Base-by-base conservation (phyloP, 2,797 vertebrate species). In the Masticophis lateralis region DNA sequence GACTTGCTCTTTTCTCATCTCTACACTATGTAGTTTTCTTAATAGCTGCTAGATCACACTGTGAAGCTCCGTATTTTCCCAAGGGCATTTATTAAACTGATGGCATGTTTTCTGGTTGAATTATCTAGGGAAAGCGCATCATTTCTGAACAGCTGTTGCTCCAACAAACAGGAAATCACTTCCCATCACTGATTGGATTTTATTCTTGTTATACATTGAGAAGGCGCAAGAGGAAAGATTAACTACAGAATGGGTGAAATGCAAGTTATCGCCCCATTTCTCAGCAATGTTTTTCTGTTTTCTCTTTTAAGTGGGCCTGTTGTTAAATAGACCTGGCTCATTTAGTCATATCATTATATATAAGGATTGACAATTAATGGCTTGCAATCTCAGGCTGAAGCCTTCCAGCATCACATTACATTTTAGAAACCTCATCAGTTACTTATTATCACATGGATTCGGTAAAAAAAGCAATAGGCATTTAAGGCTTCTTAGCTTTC, bases 81-180 rank as follows among this genome's bases (percentile, higher is more conserved):
- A 32, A 56, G 53, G 53, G 60, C n/a, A 83, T 20, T 25, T 66
- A 59, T 87, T 90, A 90, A 90, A 22, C 60, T n/a, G 37, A 43
- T 9, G 32, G 37, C 37, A 83, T 32, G 18, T 66, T 93, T 59
- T 90, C 89, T 28, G 57, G 32, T 59, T 90, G 53, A 87, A 53
- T 87, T 90, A 61, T 32, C 60, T 20, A 37, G 61, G 37, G 51
- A 59, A 66, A 74, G 12, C 1, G 13, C 53, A 59, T 59, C 25
- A 20, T 57, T 57, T 90, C 83, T 61, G 5, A 59, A 87, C 89
- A 93, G 60, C 83, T 87, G 89, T 90, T 87, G 61, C 37, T 93
- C 83, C 37, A 93, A 56, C 87, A 87, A 90, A 93, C 87, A 59
- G 83, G 37, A 59, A 87, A 90, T 51, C 10, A 53, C 25, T 66